phyloP scores from a whole-genome alignment of 2,113 vertebrate species.

The Thryonomys swinderianus region DNA sequence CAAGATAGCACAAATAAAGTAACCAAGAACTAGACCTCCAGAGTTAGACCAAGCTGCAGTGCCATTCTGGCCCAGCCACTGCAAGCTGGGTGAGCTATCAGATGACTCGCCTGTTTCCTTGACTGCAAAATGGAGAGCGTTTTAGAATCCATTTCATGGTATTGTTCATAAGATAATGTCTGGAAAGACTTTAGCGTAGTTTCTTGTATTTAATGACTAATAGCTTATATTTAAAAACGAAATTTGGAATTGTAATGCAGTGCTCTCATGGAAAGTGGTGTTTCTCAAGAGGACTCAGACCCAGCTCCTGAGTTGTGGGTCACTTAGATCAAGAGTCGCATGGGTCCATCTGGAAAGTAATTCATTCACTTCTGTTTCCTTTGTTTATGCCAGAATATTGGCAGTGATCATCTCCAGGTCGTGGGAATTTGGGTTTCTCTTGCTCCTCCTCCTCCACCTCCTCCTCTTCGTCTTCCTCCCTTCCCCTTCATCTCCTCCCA shows the following conservation, averaged over 20 bases:
- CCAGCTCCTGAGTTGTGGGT: neutral
- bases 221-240: neutral
- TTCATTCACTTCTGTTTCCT: neutral
- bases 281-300: neutral
- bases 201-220: conserved; percentile 23
- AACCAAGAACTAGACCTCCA: neutral
- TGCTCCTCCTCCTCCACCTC: neutral
- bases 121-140: neutral
- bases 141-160: neutral
- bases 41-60: neutral
- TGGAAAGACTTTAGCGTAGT: neutral
- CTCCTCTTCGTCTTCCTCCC: neutral
- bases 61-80: neutral
- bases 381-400: neutral
- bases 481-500: too few relatives aligned
- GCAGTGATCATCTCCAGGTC: neutral
- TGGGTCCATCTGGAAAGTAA: neutral
- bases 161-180: neutral
- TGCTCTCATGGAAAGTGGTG: neutral
- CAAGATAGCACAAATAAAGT: neutral
- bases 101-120: neutral
- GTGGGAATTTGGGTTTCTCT: neutral
- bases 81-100: neutral
- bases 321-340: neutral
- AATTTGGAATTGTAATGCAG: neutral